Conservation (phyloP, 2,888 invertebrate genomes). For the Operophtera brumata region DNA sequence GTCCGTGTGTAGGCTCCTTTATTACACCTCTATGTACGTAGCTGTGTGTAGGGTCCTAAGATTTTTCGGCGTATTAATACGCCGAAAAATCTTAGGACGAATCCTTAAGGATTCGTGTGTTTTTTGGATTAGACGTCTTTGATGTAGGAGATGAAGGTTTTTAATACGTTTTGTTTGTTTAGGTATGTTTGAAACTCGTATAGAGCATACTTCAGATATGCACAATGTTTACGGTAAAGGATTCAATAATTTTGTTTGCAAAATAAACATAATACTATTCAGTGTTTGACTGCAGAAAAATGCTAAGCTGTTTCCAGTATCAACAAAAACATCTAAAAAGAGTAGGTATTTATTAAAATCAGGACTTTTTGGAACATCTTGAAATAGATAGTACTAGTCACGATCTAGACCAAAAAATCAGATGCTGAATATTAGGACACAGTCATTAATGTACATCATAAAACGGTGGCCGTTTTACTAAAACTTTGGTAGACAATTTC, state of each 20-base stretch:
- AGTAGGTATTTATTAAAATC: too few species aligned
- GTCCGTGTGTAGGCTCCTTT: conserved; percentile 67
- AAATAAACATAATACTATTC: neutral
- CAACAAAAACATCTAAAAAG: too few species aligned
- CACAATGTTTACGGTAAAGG: neutral
- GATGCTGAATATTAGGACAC: too few species aligned
- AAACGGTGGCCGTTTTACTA: too few species aligned
- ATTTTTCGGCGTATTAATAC: conserved; percentile 67
- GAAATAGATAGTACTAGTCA: too few species aligned
- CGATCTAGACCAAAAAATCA: too few species aligned
- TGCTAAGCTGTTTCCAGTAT: too few species aligned
- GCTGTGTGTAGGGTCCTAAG: conserved; percentile 49
- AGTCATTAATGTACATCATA: too few species aligned
- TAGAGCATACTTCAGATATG: neutral
- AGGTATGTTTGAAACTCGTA: conserved; percentile 31
- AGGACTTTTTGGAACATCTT: too few species aligned
- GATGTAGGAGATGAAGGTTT: conserved; percentile 64
- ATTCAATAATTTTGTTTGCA: neutral
- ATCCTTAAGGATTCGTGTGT: conserved; percentile 75
- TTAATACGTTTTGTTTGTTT: conserved; percentile 71
- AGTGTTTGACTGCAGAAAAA: neutral
- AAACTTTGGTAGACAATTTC: too few species aligned
- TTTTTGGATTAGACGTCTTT: conserved; percentile 74
- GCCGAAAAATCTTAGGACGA: conserved; percentile 53
- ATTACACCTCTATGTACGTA: conserved; percentile 54